Evolutionary conservation across 2,113 vertebrate species (phyloP).

Genomic region (Saccopteryx leptura): DNA sequence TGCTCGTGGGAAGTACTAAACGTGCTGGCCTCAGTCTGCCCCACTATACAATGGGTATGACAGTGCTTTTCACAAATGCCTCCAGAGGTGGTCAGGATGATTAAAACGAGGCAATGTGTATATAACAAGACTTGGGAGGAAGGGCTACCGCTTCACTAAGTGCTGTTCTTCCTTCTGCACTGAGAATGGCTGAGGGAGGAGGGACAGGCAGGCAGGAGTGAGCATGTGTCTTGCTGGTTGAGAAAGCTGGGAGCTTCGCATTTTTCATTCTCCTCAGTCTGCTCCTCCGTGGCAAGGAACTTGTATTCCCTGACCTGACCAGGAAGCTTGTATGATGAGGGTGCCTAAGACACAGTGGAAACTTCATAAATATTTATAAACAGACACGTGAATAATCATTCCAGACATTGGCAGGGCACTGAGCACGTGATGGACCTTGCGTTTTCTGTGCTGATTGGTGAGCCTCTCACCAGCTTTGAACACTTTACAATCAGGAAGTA

Average conservation of each 20-base stretch:
- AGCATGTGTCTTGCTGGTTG: accelerated
- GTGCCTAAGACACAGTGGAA: not conserved
- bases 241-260: not conserved
- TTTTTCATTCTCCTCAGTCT: not conserved
- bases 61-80: accelerated
- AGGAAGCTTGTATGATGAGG: not conserved
- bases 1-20: not conserved
- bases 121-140: not conserved
- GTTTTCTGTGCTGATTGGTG: not conserved
- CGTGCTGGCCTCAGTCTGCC: not conserved
- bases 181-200: not conserved
- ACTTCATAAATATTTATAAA: not conserved
- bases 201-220: not conserved
- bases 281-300: not conserved
- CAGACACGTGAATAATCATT: not conserved
- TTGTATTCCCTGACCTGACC: not conserved
- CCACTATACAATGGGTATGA: not conserved
- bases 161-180: not conserved
- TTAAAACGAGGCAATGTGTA: not conserved
- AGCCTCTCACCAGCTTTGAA: not conserved
- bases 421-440: not conserved
- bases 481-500: not conserved
- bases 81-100: no score
- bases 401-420: not conserved
- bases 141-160: accelerated